Evolutionary conservation across 2,113 vertebrate species (phyloP).

Genomic region (Sciurus niger): DNA sequence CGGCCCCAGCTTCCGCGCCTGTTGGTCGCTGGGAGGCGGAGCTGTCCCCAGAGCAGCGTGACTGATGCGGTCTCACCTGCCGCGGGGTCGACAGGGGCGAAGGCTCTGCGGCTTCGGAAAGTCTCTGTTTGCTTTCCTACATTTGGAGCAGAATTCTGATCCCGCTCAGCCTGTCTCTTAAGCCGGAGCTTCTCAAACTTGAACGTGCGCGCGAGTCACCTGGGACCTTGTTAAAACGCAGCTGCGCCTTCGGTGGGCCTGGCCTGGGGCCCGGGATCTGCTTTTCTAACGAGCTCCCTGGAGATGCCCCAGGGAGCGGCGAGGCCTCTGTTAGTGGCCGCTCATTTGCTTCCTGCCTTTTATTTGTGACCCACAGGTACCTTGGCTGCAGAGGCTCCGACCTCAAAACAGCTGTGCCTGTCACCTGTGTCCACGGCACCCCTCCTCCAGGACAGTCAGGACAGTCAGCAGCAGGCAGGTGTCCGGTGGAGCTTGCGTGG

Average conservation of each 20-base stretch:
- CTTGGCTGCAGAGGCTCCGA: background rate
- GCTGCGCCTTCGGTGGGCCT: background rate
- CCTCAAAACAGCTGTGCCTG: background rate
- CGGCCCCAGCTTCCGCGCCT: background rate
- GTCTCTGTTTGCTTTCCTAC: constrained; percentile 50
- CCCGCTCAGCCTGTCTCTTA: constrained; percentile 35
- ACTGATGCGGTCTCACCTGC: background rate
- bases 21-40: too few species aligned
- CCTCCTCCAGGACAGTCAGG: background rate
- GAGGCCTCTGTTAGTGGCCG: background rate
- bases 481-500: background rate
- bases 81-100: background rate
- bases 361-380: background rate
- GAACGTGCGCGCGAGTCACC: constrained; percentile 17
- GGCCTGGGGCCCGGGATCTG: background rate
- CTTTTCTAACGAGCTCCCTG: constrained; percentile 27
- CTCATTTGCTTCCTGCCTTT: background rate
- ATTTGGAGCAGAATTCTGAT: constrained; percentile 13
- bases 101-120: constrained; percentile 42
- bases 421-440: background rate
- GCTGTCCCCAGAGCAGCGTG: background rate
- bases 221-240: constrained; percentile 49
- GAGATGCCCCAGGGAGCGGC: background rate
- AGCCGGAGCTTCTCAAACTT: constrained; percentile 44
- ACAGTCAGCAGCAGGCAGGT: background rate